These are phyloP conservation scores for Noctuana brunneofusca DNA, from an alignment of 2,888 invertebrate genomes.

Conservation along the genomic window DNA sequence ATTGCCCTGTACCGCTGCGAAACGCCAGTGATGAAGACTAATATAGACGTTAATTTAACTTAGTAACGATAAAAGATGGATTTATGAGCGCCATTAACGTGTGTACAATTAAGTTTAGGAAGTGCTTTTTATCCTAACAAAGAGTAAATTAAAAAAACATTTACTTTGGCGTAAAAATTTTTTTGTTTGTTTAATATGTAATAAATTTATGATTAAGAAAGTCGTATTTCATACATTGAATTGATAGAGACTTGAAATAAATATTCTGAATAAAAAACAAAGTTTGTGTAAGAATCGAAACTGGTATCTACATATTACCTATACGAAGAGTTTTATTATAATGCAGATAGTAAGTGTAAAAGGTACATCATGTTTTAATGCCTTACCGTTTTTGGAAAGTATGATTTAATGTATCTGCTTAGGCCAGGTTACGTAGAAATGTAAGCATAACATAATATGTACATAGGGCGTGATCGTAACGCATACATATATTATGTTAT, in stretches of 20 bases:
- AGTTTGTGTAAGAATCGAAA: too few relatives aligned
- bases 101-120: conserved; percentile 28
- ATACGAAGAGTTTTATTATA: too few relatives aligned
- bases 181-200: background rate
- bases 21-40: conserved; percentile 77
- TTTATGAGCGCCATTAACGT: conserved; percentile 50
- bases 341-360: too few relatives aligned
- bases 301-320: too few relatives aligned
- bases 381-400: background rate
- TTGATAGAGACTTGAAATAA: too few relatives aligned
- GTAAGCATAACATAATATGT: conserved; percentile 1
- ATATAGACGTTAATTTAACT: conserved; percentile 78
- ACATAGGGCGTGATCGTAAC: background rate
- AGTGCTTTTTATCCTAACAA: conserved; percentile 7
- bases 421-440: background rate
- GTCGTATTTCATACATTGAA: too few relatives aligned
- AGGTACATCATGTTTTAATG: background rate
- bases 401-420: background rate
- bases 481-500: conserved; percentile 46
- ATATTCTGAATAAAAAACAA: too few relatives aligned
- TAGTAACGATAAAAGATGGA: conserved; percentile 67
- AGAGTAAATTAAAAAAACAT: background rate
- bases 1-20: conserved; percentile 69
- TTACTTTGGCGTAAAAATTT: background rate
- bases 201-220: too few relatives aligned